Evolutionary conservation across 1,140 invertebrate genomes (phyloP), one percentile per base, ranked within the genome.

Genomic region (Pachyrhynchus sulphureomaculatus): DNA sequence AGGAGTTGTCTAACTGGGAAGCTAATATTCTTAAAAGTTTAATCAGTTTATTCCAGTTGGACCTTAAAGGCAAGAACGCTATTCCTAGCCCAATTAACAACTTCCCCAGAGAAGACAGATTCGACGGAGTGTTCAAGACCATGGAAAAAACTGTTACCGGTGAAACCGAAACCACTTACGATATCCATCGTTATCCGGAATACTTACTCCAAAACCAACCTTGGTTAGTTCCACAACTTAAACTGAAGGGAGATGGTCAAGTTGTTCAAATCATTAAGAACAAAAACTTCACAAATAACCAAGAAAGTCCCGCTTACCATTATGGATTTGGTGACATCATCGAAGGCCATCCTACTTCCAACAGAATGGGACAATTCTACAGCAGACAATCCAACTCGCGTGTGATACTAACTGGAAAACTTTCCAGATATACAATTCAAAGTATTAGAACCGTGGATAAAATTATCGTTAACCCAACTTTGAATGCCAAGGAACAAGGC

Each of bases 71-170:
- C 13, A 67, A 76, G 57, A 79, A 83, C 57, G 59, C 70, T 6
- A 72, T 78, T 15, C 70, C 76, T 26, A 78, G 74, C 15, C 58
- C 70, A 4, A 65, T 79, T 41, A 82, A 83, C 64, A 79, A 78
- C 20, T 75, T 81, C n/a, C 79, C 80, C 0, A 75, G 81, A 41
- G 74, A 78, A 15, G 64, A 78, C 4, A 66, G 73, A 2, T 67
- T 78, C 8, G 76, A 79, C 62, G 83, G 79, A 1, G 72, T 79
- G 9, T 89, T 80, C 75, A 84, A 79, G 55, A 82, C 81, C 23
- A 84, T 87, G 82, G 88, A 90, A 74, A 80, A 84, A 57, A 82
- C 85, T 4, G 80, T 89, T 23, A 81, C 80, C 64, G 88, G 88
- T 42, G 81, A 82, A 68, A 87, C 84, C 67, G 83, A 87, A 70